Evolutionary conservation across 2,888 invertebrate genomes (phyloP).

Genomic region (Drosophila dives): DNA sequence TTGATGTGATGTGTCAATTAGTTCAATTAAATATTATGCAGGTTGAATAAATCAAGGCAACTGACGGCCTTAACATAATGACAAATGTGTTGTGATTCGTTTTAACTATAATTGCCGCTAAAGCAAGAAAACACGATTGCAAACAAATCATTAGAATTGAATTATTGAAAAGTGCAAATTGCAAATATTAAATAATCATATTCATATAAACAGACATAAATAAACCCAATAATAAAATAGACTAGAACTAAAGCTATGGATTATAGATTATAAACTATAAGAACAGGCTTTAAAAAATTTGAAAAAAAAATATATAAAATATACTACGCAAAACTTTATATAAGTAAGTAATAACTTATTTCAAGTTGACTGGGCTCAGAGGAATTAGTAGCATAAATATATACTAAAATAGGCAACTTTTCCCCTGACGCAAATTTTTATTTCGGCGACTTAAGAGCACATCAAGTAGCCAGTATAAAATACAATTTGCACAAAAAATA

Average conservation of each 20-base stretch:
- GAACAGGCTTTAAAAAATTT: background rate
- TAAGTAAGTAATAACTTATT: conserved; percentile 1
- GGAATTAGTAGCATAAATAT: conserved; percentile 23
- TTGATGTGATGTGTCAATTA: conserved; percentile 65
- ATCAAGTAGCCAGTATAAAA: conserved; percentile 29
- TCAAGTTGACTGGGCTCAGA: conserved; percentile 9
- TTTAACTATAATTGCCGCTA: background rate
- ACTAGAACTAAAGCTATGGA: background rate
- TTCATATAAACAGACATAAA: background rate
- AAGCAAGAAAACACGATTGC: background rate
- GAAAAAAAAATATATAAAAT: background rate
- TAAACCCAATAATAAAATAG: background rate
- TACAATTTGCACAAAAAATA: conserved; percentile 42
- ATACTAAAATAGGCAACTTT: conserved; percentile 28
- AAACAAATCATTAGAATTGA: background rate
- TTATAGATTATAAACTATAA: background rate
- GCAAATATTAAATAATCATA: background rate
- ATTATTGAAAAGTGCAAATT: background rate
- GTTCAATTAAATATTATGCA: conserved; percentile 51
- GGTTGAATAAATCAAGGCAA: conserved; percentile 34
- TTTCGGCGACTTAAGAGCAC: conserved; percentile 22
- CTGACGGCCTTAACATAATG: background rate
- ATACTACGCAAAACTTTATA: background rate
- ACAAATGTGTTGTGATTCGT: background rate
- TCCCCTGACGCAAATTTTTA: conserved; percentile 15